Evolutionary conservation across 2,113 vertebrate genomes (phyloP).

Genomic region (Cavia aperea): DNA sequence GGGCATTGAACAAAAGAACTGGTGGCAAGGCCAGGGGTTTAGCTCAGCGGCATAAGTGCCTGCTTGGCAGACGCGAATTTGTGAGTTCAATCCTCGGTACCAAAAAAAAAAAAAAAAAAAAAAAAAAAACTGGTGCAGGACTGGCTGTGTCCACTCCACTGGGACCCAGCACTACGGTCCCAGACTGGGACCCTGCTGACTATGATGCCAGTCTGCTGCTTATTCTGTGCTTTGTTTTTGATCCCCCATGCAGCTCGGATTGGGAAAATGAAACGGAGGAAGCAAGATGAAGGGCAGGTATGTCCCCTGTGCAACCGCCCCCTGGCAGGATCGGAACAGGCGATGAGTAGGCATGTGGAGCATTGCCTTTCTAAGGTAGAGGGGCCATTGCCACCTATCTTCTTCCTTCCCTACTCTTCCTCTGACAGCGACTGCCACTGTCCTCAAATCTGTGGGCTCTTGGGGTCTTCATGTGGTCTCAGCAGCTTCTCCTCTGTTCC

Average conservation of each 20-base stretch:
- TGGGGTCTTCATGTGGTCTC: slow-evolving; percentile 23
- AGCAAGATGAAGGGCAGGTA: slow-evolving; percentile 99
- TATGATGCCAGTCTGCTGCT: slow-evolving; percentile 11
- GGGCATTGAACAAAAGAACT: slow-evolving; percentile 20
- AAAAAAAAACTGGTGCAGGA: not conserved
- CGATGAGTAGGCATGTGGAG: slow-evolving; percentile 99
- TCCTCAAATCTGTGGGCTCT: slow-evolving; percentile 29
- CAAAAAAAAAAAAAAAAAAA: too few species aligned
- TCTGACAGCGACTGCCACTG: slow-evolving; percentile 1
- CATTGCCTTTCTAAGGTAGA: slow-evolving; percentile 99
- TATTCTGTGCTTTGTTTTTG: slow-evolving; percentile 60
- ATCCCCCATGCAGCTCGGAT: slow-evolving; percentile 90
- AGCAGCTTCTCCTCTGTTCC: slow-evolving; percentile 16
- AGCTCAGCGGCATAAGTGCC: too few species aligned
- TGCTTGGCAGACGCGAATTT: too few species aligned
- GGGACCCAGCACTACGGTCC: slow-evolving; percentile 22
- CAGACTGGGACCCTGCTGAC: not conserved
- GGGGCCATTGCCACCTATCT: slow-evolving; percentile 72
- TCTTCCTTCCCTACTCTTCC: slow-evolving; percentile 58
- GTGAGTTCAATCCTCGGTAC: too few species aligned
- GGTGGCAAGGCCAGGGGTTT: not conserved
- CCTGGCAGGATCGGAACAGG: slow-evolving; percentile 98
- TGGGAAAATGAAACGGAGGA: slow-evolving; percentile 99
- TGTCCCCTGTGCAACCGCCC: slow-evolving; percentile 98
- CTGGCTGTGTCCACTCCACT: not conserved